Evolutionary conservation across 2,113 vertebrate genomes (phyloP).

Genomic region (Sylvia atricapilla): DNA sequence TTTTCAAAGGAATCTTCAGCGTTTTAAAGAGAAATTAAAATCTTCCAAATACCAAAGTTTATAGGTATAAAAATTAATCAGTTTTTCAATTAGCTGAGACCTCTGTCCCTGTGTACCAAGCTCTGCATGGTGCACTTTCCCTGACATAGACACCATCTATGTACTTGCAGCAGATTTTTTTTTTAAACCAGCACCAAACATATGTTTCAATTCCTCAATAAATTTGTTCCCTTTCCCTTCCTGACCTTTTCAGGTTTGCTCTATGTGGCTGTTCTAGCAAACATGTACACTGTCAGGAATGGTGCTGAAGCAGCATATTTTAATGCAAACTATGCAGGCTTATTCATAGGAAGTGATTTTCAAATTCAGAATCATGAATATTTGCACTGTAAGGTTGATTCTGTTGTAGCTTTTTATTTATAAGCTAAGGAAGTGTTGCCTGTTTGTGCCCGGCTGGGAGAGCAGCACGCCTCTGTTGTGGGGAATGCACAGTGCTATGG

Average conservation of each 20-base stretch:
- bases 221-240: constrained; percentile 36
- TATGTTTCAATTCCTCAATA: constrained; percentile 48
- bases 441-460: background rate
- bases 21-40: constrained; percentile 29
- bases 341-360: constrained; percentile 49
- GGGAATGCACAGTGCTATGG: background rate
- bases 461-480: background rate
- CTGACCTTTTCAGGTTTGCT: constrained; percentile 48
- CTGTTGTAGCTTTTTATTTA: constrained; percentile 38
- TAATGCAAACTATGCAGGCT: constrained; percentile 38
- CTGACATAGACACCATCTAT: background rate
- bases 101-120: background rate
- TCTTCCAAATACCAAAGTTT: background rate
- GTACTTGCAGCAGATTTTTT: background rate
- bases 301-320: constrained; percentile 62
- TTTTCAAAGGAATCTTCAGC: background rate
- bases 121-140: background rate
- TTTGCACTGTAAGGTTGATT: constrained; percentile 37
- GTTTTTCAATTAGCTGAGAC: constrained; percentile 33
- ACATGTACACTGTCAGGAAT: constrained; percentile 24
- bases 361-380: constrained; percentile 52
- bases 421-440: background rate
- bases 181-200: background rate
- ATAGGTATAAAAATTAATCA: constrained; percentile 9
- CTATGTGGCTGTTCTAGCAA: constrained; percentile 32